Base-by-base conservation (phyloP, 2,888 invertebrate genomes). In the Drosophila koepferae region DNA sequence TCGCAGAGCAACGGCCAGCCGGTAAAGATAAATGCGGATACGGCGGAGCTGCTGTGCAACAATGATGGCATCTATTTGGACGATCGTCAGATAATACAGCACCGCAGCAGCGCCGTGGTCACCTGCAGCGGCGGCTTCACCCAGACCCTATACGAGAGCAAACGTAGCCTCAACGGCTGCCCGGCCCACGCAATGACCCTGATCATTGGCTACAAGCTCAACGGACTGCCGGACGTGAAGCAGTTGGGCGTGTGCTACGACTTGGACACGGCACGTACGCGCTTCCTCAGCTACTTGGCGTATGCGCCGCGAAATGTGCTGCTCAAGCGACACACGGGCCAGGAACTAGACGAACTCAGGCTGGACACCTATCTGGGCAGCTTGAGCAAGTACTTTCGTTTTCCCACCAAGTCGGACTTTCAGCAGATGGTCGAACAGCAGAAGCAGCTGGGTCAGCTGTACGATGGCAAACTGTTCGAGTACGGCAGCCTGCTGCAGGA, bases 231-330 rank as follows among this genome's bases (percentile, higher is more conserved):
- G 14, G 63, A 77, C 8, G 55, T 65, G 0, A 80, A 80, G 36
- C 31, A 53, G 4, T 8, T 80, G 28, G 79, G 64, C 20, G 40
- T 80, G 28, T 80, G 79, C 28, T 80, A 71, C 7, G 81, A 80
- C 49, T 12, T 80, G 51, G 20, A 48, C 8, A 23, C 41, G 31
- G 36, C 40, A 7, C 64, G 59, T 1, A 23, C 68, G 23, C 64
- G 23, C 7, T 80, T 80, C 23, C 53, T 62, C 20, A 80, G 68
- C 16, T 80, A 49, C 43, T 3, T 80, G 41, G 69, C 66, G 0
- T 55, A 66, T 49, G 18, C 51, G 12, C 20, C 51, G 8, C 38
- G 5, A 18, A 76, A 80, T 53, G 4, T 48, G 43, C 9, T 78
- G 12, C 4, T 80, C 0, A 55, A 51, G 12, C 9, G 10, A 10